Base-by-base conservation (phyloP, 2,797 vertebrate species). In the Phrynocephalus forsythii region DNA sequence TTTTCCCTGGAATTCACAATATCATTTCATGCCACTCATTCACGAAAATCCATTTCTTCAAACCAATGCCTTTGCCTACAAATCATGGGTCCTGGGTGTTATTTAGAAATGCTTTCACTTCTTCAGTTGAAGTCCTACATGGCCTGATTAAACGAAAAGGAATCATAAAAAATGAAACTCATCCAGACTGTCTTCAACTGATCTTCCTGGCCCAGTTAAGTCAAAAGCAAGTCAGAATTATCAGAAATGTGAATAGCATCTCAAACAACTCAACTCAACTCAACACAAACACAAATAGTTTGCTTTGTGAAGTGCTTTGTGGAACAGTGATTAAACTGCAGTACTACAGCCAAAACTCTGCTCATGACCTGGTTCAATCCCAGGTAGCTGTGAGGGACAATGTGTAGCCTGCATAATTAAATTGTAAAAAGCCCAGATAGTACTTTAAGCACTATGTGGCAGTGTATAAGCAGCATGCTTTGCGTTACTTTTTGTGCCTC, bases 181-280 rank as follows among this genome's bases (percentile, higher is more conserved):
- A 92, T 83, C 60, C 9, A 0, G 79, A 86, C 24, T 90, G 82
- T 87, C 90, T 86, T 83, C 80, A 82, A 83, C 69, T 89, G 86
- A 92, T 91, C 60, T 87, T 92, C 50, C 92, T 79, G 82, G 71
- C 87, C 92, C 95, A 95, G 96, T 97, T 96, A 96, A 96, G 94
- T 92, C 93, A 92, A 86, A 84, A 8, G 77, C 90, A 89, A 13
- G 83, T 86, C 60, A 89, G 91, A 33, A 82, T 88, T 88, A 90
- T 11, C 73, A 77, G 16, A 24, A 78, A 33, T 67, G n/a, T 77
- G 88, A 90, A 89, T 95, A 87, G 89, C 69, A 75, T 50, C 38
- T 66, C 38, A 44, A 44, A 44, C 38, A 44, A 44, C 38, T 44
- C 38, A 5, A 44, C 5, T 44, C 38, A 44, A 44, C 68, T 56